Evolutionary conservation across 2,888 invertebrate genomes (phyloP).

Genomic region (Lottia gigantea): DNA sequence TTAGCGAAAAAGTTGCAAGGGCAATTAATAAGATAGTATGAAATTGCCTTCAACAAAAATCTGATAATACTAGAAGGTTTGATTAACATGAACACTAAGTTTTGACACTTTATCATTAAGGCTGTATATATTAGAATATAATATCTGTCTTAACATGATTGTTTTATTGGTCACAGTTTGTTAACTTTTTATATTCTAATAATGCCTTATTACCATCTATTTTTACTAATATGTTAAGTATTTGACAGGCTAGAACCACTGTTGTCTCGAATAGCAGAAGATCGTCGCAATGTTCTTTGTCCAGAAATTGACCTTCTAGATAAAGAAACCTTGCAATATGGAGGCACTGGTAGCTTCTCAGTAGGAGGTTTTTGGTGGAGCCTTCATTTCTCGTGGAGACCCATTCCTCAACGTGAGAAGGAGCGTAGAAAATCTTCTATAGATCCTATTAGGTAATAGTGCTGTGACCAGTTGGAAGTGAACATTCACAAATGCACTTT

Average conservation of each 20-base stretch:
- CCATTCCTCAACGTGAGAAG: constrained; percentile 58
- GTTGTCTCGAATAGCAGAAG: constrained; percentile 84
- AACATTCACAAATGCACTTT: neutral
- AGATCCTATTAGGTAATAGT: constrained; percentile 20
- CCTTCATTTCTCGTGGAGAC: constrained; percentile 90
- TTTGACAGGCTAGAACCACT: constrained; percentile 82
- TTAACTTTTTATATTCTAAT: too few species aligned
- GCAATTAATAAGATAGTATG: too few species aligned
- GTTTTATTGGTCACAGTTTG: too few species aligned
- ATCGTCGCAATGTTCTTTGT: constrained; percentile 83
- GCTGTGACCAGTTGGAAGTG: too few species aligned
- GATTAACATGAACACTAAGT: too few species aligned
- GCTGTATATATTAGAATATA: too few species aligned
- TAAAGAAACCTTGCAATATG: constrained; percentile 75
- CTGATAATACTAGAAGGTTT: too few species aligned
- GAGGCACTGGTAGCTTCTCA: constrained; percentile 56
- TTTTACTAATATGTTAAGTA: neutral
- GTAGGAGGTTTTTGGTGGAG: constrained; percentile 70
- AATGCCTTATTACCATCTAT: too few species aligned
- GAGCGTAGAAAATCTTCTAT: constrained; percentile 40
- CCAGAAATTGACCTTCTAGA: constrained; percentile 96
- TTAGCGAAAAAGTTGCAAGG: too few species aligned
- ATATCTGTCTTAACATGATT: too few species aligned
- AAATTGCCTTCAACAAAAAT: too few species aligned
- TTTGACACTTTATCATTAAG: too few species aligned